Evolutionary conservation across 64 coral and sea anemone genomes (phyloP), one percentile per base, ranked within the genome.

Genomic region (Montipora capricornis): DNA sequence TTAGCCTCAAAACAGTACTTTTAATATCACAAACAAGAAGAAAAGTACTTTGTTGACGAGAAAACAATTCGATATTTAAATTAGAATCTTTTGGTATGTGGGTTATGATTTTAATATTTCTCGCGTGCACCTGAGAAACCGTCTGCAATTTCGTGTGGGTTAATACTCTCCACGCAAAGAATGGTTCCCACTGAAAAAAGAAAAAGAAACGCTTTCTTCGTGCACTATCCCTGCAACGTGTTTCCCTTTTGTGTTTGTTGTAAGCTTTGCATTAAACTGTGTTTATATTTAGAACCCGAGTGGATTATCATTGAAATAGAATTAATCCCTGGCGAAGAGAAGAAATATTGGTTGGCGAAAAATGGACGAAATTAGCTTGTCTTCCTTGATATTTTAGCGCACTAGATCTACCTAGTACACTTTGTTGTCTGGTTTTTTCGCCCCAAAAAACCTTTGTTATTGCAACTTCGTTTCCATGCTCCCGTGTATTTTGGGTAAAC

Each of bases 241-340:
- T 87, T 81, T 26, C 37, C 37, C 89, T 82, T 82, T 96, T 96
- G 95, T 96, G 58, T 82, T 80, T 73, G 81, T 87, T 81, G 92
- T 93, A 73, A 88, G 94, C 77, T 91, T 87, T 80, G 81, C 57
- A 83, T 89, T 47, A 51, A 44, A 90, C 24, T 94, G 83, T 96
- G 37, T 90, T 88, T 91, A 92, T 96, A 87, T 70, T 96, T 96
- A 91, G 73, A 88, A 76, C 78, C 87, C 48, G 90, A 93, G 85
- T 79, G 49, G 87, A 94, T 96, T 96, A 94, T 90, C 81, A 93
- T 93, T 93, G 84, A 93, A 93, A 96, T 93, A 92, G 79, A 91
- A 96, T 96, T 94, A 96, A 96, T 89, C 44, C 60, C 67, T 52
- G 67, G 86, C 90, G 84, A 64, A 51, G 10, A 15, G 46, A 83